Conservation (phyloP, 2,888 invertebrate species). For the Stenolophus ochropezus region DNA sequence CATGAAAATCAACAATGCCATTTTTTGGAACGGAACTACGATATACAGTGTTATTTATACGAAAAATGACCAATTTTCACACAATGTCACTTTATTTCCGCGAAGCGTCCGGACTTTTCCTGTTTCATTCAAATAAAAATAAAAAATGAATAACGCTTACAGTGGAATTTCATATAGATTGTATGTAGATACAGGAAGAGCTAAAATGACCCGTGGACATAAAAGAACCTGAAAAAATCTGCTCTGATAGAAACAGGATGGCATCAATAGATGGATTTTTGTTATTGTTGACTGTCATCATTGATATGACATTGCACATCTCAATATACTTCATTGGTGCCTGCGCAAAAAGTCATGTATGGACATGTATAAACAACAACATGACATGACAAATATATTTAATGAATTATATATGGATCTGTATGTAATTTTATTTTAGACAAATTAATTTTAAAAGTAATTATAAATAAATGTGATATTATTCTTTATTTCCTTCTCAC, state of each 20-base stretch:
- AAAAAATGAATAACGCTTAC: constrained; percentile 26
- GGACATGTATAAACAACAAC: too few species aligned
- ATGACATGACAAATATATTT: too few species aligned
- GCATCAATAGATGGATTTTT: constrained; percentile 25
- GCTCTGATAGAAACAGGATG: constrained; percentile 22
- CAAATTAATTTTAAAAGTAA: too few species aligned
- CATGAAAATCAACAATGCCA: constrained; percentile 43
- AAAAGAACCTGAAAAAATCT: constrained; percentile 42
- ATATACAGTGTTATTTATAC: constrained; percentile 52
- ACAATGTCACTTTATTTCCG: constrained; percentile 52
- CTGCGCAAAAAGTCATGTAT: too few species aligned
- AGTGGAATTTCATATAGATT: constrained; percentile 29
- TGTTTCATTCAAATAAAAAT: constrained; percentile 50
- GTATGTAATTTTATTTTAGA: too few species aligned
- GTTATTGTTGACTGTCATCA: constrained; percentile 10
- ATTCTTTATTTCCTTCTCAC: too few species aligned
- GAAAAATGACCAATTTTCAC: constrained; percentile 55
- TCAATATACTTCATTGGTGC: constrained; percentile 22
- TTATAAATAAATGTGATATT: too few species aligned
- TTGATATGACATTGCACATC: constrained; percentile 31
- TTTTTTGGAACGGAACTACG: constrained; percentile 52
- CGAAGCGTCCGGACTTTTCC: constrained; percentile 27
- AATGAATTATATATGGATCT: too few species aligned
- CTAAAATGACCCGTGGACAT: constrained; percentile 27
- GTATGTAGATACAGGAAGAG: constrained; percentile 41